Percentiles rank a stretch among this genome's conserved stretches.
These are phyloP conservation scores for Pegoplata infirma DNA, from an alignment of 2,888 invertebrate genomes.

Conservation along the genomic window DNA sequence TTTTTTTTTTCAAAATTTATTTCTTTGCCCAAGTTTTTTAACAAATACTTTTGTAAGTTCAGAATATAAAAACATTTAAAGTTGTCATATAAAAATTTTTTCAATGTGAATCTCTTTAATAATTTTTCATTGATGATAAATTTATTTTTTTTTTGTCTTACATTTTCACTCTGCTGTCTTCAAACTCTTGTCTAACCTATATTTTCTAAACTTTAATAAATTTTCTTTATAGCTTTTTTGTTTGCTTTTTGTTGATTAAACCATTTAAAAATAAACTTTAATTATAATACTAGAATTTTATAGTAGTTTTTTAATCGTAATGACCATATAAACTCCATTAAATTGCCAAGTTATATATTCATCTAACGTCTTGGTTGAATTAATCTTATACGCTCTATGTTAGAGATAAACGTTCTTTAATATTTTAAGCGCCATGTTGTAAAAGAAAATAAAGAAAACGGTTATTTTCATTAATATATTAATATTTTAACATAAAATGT, in stretches of 20 bases:
- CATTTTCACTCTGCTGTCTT: too few relatives aligned
- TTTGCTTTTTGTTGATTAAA: constrained; percentile 18
- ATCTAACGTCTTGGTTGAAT: constrained; percentile 45
- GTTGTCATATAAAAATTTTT: too few relatives aligned
- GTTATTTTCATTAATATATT: constrained; percentile 58
- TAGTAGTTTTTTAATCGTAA: neutral
- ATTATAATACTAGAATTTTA: constrained; percentile 38
- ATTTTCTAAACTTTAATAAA: neutral
- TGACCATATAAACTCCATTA: neutral
- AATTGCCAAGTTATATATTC: constrained; percentile 47
- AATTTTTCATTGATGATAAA: too few relatives aligned
- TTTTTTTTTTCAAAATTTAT: too few relatives aligned
- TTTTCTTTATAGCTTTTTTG: neutral
- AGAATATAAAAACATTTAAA: too few relatives aligned
- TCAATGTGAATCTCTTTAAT: too few relatives aligned
- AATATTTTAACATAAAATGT: constrained; percentile 16
- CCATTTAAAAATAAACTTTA: constrained; percentile 17
- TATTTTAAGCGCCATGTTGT: constrained; percentile 58
- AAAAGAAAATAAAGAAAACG: constrained; percentile 19
- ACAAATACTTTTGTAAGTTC: too few relatives aligned
- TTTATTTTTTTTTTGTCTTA: too few relatives aligned
- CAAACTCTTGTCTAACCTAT: constrained; percentile 28
- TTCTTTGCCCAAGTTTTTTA: too few relatives aligned
- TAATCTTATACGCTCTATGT: constrained; percentile 55
- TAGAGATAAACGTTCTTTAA: constrained; percentile 49